phyloP scores from a whole-genome alignment of 2,113 vertebrate genomes.

The Dolichotis patagonum region DNA sequence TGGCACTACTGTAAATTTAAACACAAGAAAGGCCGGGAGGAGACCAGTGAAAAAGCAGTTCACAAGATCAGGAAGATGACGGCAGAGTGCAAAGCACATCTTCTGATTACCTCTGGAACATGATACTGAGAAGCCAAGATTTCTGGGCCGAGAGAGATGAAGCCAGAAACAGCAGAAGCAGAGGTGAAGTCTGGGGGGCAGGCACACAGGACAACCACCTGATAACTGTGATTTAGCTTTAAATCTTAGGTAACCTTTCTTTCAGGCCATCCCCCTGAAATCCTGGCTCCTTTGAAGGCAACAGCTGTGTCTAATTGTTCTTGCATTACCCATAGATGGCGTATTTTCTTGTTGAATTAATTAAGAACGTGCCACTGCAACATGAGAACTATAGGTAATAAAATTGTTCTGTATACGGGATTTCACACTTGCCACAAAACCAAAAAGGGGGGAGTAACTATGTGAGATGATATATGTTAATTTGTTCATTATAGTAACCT shows the following conservation, averaged over 20 bases:
- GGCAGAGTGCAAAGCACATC: not conserved
- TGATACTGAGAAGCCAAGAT: not conserved
- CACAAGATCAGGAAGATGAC: not conserved
- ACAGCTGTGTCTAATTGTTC: not conserved
- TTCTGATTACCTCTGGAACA: not conserved
- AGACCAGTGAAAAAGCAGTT: not conserved
- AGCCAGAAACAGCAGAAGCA: too few relatives aligned
- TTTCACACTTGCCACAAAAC: not conserved
- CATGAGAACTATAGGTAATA: not conserved
- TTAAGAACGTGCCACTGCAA: not conserved
- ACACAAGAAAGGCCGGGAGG: not conserved
- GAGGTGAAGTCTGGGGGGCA: accelerated
- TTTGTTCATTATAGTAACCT: not conserved
- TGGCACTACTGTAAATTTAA: not conserved
- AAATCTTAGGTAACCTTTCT: not conserved
- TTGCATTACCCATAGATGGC: not conserved
- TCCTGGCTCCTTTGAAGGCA: not conserved
- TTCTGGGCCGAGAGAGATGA: not conserved
- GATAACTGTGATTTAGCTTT: not conserved
- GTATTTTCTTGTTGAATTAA: not conserved
- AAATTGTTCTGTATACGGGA: not conserved
- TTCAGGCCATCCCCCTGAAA: not conserved
- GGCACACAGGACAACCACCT: not conserved
- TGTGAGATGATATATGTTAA: not conserved
- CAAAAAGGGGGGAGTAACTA: not conserved